A percentile compares a stretch with the other conserved stretches of the same genome.
Conservation (phyloP, 2,113 vertebrate species). For the Hippocampus barbouri region DNA sequence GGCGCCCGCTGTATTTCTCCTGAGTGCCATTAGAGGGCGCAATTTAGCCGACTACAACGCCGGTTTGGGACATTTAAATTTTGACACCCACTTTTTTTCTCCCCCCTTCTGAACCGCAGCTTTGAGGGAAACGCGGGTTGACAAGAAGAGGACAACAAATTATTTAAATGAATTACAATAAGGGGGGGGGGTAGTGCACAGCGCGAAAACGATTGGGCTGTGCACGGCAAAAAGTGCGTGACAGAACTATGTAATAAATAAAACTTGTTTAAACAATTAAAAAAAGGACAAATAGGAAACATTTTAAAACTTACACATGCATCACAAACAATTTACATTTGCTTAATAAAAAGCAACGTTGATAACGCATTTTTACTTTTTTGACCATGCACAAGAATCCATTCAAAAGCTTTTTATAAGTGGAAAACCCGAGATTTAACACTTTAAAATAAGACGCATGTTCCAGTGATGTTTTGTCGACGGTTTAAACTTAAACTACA, state of each 20-base stretch:
- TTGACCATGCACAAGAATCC: not conserved
- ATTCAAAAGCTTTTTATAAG: not conserved
- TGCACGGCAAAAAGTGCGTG: not conserved
- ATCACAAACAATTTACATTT: not conserved
- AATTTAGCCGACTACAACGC: slow-evolving; percentile 55
- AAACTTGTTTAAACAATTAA: not conserved
- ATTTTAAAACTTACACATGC: not conserved
- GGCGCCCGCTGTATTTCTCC: not conserved
- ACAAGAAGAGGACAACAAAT: slow-evolving; percentile 16
- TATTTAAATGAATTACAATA: slow-evolving; percentile 3
- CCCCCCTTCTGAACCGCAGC: slow-evolving; percentile 10
- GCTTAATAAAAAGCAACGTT: not conserved
- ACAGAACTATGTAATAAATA: not conserved
- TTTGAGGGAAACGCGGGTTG: slow-evolving; percentile 20
- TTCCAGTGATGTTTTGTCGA: not conserved
- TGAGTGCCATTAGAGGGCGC: slow-evolving; percentile 60
- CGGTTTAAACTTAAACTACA: not conserved
- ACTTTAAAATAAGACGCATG: not conserved
- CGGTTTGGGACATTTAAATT: slow-evolving; percentile 43
- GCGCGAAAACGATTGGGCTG: not conserved
- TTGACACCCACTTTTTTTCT: slow-evolving; percentile 11
- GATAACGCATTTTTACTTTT: not conserved
- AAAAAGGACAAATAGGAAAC: not conserved
- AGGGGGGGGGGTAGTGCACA: not conserved
- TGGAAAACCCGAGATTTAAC: not conserved